Evolutionary conservation across 2,113 vertebrate genomes (phyloP).

Genomic region (Penelope pileata): DNA sequence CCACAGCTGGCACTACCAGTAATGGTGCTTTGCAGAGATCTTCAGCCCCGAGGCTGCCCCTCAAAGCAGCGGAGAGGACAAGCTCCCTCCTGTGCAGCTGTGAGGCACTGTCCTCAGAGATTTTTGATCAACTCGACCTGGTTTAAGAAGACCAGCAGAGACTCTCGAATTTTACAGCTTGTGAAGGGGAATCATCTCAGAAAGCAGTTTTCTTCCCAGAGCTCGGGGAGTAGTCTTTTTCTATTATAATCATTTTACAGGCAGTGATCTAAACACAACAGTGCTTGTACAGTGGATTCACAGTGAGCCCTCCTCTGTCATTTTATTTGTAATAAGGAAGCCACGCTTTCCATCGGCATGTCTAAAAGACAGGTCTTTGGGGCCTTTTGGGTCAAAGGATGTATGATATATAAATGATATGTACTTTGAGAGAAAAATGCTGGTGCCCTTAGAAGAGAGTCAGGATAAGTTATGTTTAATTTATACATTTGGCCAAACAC

Average conservation of each 20-base stretch:
- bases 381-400: background rate
- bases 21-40: background rate
- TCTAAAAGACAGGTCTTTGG: background rate
- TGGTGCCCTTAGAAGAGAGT: background rate
- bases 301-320: background rate
- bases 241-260: background rate
- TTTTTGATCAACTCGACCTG: background rate
- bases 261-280: background rate
- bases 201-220: background rate
- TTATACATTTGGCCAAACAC: background rate
- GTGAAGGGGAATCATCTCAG: background rate
- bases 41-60: fast-evolving
- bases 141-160: background rate
- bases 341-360: background rate
- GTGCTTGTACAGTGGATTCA: background rate
- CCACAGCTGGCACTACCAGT: background rate
- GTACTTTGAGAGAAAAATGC: background rate
- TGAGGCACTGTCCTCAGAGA: background rate
- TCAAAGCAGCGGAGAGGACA: background rate
- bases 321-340: background rate
- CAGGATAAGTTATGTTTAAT: background rate
- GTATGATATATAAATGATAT: background rate
- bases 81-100: background rate
- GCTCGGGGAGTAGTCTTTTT: background rate
- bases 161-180: background rate